Conservation (phyloP, 1,140 invertebrate genomes). For the Aphaenogaster floridana region DNA sequence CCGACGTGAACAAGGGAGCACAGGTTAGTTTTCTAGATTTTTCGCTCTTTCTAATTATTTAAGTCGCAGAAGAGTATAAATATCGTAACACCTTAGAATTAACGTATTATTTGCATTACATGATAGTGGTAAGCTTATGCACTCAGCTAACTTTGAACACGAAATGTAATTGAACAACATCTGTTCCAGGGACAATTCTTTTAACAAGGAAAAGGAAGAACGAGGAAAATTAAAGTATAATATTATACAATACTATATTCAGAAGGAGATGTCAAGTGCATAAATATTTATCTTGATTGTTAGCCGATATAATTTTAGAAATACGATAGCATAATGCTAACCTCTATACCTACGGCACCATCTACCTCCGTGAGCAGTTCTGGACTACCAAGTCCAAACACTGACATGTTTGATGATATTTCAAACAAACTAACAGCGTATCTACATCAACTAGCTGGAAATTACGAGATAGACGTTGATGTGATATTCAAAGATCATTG, state of each 20-base stretch:
- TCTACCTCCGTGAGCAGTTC: slow-evolving; percentile 66
- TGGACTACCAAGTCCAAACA: slow-evolving; percentile 75
- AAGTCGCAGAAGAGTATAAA: not conserved
- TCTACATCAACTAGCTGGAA: slow-evolving; percentile 82
- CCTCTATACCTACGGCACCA: slow-evolving; percentile 39
- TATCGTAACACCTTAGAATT: not conserved
- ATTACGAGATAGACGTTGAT: slow-evolving; percentile 81
- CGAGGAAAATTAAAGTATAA: not conserved
- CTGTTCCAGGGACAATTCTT: not conserved
- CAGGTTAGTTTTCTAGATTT: slow-evolving; percentile 18
- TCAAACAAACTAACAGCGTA: slow-evolving; percentile 82
- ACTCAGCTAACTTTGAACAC: not conserved
- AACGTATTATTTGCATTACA: not conserved
- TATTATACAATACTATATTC: not conserved
- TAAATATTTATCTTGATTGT: not conserved
- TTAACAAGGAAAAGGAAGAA: not conserved
- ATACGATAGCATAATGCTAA: slow-evolving; percentile 50
- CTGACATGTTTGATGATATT: slow-evolving; percentile 82
- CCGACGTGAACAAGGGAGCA: not conserved
- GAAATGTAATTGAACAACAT: not conserved
- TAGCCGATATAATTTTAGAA: not conserved
- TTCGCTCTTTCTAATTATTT: not conserved
- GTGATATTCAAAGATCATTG: slow-evolving; percentile 89
- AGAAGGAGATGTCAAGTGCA: not conserved
- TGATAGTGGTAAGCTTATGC: not conserved